Evolutionary conservation across 2,797 vertebrate species (phyloP).

Genomic region (Malurus splendens): DNA sequence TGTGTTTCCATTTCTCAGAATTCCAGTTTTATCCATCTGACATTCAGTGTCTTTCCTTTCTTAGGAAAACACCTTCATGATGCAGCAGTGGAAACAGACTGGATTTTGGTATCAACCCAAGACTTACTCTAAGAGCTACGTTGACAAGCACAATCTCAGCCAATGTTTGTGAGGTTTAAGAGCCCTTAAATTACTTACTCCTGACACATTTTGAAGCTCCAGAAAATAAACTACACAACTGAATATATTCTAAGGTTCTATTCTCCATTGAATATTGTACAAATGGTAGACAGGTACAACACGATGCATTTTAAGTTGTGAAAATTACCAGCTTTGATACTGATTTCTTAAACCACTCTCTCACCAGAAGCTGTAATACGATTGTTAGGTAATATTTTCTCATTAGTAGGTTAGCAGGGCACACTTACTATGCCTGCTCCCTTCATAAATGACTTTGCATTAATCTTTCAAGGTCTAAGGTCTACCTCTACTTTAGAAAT

Average conservation of each 20-base stretch:
- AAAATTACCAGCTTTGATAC: not conserved
- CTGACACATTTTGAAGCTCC: not conserved
- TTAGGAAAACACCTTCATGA: not conserved
- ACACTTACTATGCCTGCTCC: not conserved
- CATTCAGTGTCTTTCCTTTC: not conserved
- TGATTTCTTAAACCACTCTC: not conserved
- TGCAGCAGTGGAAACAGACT: not conserved
- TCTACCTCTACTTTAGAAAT: not conserved
- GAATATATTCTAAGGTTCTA: not conserved
- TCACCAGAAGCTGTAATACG: not conserved
- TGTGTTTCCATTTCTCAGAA: not conserved
- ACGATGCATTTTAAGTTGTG: not conserved
- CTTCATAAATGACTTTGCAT: not conserved
- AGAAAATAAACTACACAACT: not conserved
- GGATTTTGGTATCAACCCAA: conserved; percentile 9
- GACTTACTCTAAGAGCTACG: not conserved
- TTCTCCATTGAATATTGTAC: not conserved
- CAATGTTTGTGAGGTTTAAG: not conserved
- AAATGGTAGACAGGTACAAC: not conserved
- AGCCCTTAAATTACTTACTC: conserved; percentile 2
- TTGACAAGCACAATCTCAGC: conserved; percentile 10
- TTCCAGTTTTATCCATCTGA: not conserved
- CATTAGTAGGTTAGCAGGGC: not conserved
- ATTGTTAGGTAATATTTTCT: not conserved
- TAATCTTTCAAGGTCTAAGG: not conserved